Percentiles rank a stretch among this genome's conserved stretches.
Conservation (phyloP, 2,113 vertebrate genomes). For the Rhegmatorhina hoffmannsi region DNA sequence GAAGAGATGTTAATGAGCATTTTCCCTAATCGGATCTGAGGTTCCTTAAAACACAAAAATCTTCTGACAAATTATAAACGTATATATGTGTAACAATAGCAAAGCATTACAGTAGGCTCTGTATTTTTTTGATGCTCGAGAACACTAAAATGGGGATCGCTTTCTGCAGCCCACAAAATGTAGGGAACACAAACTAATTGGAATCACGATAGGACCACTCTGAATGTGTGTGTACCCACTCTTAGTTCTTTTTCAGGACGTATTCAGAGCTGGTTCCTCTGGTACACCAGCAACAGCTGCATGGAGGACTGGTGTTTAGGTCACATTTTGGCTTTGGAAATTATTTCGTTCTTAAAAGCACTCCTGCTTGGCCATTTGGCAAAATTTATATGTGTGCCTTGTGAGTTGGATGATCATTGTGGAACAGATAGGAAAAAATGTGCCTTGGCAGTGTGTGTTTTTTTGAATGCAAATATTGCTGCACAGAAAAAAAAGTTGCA, state of each 20-base stretch:
- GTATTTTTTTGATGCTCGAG: neutral
- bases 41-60: neutral
- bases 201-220: neutral
- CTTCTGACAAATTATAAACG: neutral
- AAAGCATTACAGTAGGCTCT: neutral
- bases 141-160: neutral
- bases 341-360: neutral
- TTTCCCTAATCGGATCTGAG: neutral
- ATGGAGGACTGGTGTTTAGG: neutral
- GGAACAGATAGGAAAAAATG: neutral
- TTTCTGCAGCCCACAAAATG: neutral
- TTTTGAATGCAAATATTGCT: neutral
- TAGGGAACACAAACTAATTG: accelerated
- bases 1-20: neutral
- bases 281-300: neutral
- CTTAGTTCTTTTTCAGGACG: neutral
- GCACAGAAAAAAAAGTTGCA: neutral
- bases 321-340: neutral
- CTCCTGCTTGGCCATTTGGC: neutral
- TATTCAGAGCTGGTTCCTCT: neutral
- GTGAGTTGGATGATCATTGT: neutral
- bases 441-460: neutral
- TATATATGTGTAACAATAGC: neutral
- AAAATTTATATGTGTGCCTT: neutral
- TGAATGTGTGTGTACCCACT: neutral